A percentile compares a stretch with the other conserved stretches of the same genome.
Evolutionary conservation across 2,113 vertebrate species (phyloP).

Genomic region (Chionis minor): DNA sequence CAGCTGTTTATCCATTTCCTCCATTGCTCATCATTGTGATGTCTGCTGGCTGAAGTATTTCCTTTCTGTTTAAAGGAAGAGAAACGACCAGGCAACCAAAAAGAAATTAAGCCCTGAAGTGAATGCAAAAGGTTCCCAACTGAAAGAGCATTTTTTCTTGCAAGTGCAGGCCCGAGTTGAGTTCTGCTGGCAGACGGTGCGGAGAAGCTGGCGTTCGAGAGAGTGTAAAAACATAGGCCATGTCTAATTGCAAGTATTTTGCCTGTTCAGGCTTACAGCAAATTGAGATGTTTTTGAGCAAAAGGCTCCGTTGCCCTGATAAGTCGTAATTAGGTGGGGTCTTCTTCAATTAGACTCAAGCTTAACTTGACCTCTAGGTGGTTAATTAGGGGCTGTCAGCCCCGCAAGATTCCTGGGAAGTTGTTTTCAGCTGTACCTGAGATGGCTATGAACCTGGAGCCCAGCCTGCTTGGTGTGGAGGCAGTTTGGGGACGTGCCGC

Average conservation of each 20-base stretch:
- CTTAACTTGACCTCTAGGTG: neutral
- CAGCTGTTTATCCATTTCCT: slow-evolving; percentile 38
- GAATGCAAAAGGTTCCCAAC: neutral
- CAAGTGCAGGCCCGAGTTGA: neutral
- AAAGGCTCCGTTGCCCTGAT: neutral
- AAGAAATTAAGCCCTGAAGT: neutral
- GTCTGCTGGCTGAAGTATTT: slow-evolving; percentile 1
- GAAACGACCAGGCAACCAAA: neutral
- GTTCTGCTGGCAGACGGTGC: rapidly evolving
- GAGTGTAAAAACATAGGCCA: neutral
- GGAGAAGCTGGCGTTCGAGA: neutral
- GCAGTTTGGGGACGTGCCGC: neutral
- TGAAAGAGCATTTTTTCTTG: neutral
- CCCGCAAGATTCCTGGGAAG: neutral
- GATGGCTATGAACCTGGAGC: rapidly evolving
- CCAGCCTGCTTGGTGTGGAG: rapidly evolving
- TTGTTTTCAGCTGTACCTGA: neutral
- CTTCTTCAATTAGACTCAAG: neutral
- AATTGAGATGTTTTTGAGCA: slow-evolving; percentile 5
- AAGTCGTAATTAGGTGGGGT: neutral
- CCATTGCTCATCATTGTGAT: neutral
- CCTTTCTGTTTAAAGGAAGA: neutral
- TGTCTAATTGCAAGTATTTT: neutral
- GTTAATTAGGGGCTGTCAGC: neutral
- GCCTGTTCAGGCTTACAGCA: neutral